phyloP scores from a whole-genome alignment of 2,113 vertebrate species.

The Hypocryptadius cinnamomeus region DNA sequence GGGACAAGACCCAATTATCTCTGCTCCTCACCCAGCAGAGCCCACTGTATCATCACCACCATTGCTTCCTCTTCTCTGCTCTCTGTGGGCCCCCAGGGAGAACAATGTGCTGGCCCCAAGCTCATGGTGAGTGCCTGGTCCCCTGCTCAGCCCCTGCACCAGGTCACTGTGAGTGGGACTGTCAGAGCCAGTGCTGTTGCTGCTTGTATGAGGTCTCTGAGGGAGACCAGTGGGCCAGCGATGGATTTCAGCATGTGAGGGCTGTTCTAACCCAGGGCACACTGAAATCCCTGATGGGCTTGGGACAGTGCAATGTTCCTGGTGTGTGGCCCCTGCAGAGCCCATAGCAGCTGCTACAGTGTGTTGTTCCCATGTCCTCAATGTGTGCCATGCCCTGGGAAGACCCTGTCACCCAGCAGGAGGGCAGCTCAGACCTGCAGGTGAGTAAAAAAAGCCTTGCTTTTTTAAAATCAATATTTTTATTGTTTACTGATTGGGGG shows the following conservation, averaged over 20 bases:
- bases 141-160: not conserved
- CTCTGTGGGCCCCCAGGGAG: not conserved
- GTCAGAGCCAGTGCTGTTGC: not conserved
- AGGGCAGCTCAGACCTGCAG: not conserved
- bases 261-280: not conserved
- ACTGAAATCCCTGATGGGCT: not conserved
- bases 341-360: not conserved
- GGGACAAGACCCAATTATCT: not conserved
- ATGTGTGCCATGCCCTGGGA: rapidly evolving
- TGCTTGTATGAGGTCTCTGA: not conserved
- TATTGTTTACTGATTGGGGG: not conserved
- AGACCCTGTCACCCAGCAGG: not conserved
- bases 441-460: not conserved
- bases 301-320: not conserved
- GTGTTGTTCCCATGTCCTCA: not conserved
- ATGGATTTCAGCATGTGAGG: not conserved
- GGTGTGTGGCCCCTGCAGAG: not conserved
- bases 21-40: not conserved
- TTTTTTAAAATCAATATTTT: not conserved
- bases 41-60: too few species aligned
- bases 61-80: not conserved
- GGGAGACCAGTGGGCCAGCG: not conserved
- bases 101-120: not conserved
- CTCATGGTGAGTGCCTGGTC: not conserved
- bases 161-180: not conserved